These are phyloP conservation scores for Heterodera schachtii DNA, from an alignment of 1,140 invertebrate species.

Conservation along the genomic window DNA sequence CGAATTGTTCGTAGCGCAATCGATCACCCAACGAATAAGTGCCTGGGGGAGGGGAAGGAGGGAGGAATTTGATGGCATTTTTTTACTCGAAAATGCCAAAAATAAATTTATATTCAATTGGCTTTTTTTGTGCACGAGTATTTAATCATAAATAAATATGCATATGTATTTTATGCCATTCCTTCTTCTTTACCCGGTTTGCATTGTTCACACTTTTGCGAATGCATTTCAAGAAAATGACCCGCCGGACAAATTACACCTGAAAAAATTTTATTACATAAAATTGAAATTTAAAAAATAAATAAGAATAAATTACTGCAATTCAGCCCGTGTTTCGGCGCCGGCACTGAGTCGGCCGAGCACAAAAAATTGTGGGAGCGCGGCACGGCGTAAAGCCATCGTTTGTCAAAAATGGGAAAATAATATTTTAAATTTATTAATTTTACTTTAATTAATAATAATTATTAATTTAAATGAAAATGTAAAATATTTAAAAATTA, in stretches of 20 bases:
- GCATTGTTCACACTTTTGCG: conserved; percentile 56
- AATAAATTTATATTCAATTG: background rate
- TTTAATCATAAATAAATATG: background rate
- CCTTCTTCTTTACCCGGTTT: conserved; percentile 41
- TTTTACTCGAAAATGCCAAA: conserved; percentile 11
- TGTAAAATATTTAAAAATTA: background rate
- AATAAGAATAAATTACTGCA: conserved; percentile 50
- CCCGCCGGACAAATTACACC: conserved; percentile 57
- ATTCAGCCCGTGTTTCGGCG: conserved; percentile 54
- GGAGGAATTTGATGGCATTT: background rate
- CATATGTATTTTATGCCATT: background rate
- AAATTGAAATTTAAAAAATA: conserved; percentile 14
- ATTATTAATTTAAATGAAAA: too few species aligned
- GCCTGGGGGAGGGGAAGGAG: conserved; percentile 38
- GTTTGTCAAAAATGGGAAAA: conserved; percentile 30
- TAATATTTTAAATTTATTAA: background rate
- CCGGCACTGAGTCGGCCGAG: conserved; percentile 48
- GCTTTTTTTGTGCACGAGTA: background rate
- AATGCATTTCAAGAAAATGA: conserved; percentile 59
- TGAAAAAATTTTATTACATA: conserved; percentile 37
- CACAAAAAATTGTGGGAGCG: conserved; percentile 47
- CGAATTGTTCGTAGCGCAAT: conserved; percentile 60
- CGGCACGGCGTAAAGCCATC: conserved; percentile 59
- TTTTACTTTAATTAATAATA: background rate
- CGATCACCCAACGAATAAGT: conserved; percentile 61